phyloP scores from a whole-genome alignment of 2,888 invertebrate genomes.

The Scaptodrosophila latifasciaeformis region DNA sequence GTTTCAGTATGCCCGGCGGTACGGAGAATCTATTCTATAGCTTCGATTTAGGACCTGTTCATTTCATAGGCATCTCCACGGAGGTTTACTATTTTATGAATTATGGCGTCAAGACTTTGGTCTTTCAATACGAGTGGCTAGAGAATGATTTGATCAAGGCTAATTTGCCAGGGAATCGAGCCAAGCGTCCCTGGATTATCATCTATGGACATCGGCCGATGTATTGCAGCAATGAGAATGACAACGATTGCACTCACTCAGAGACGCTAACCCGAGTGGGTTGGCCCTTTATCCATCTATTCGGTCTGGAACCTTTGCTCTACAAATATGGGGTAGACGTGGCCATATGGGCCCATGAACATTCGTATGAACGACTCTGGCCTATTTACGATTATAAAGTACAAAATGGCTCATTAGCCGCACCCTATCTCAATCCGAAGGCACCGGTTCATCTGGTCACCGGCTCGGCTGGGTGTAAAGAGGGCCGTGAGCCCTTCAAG shows the following conservation, averaged over 20 bases:
- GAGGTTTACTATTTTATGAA: conserved; percentile 95
- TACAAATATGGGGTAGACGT: conserved; percentile 93
- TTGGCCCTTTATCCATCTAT: conserved; percentile 80
- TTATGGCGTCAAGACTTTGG: conserved; percentile 87
- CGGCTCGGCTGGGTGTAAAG: conserved; percentile 93
- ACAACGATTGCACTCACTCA: conserved; percentile 84
- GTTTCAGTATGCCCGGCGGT: conserved; percentile 93
- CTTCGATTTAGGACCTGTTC: conserved; percentile 91
- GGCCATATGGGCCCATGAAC: conserved; percentile 97
- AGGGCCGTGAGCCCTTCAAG: conserved; percentile 85
- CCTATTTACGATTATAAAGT: conserved; percentile 91
- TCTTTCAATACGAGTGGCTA: conserved; percentile 92
- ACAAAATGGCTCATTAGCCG: conserved; percentile 78
- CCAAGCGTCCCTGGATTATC: conserved; percentile 86
- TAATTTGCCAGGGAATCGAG: conserved; percentile 84
- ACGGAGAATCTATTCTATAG: conserved; percentile 87
- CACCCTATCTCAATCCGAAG: conserved; percentile 79
- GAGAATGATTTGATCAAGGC: conserved; percentile 85
- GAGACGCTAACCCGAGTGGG: conserved; percentile 82
- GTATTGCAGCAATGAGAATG: conserved; percentile 91
- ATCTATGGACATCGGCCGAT: conserved; percentile 91
- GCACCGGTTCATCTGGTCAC: conserved; percentile 95
- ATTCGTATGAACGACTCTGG: conserved; percentile 96
- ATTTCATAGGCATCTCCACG: conserved; percentile 93
- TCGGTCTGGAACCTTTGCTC: conserved; percentile 89